A percentile compares a stretch with the other conserved stretches of the same genome.
These are phyloP conservation scores for Leptinotarsa juncta DNA, from an alignment of 2,888 invertebrate genomes.

Conservation along the genomic window DNA sequence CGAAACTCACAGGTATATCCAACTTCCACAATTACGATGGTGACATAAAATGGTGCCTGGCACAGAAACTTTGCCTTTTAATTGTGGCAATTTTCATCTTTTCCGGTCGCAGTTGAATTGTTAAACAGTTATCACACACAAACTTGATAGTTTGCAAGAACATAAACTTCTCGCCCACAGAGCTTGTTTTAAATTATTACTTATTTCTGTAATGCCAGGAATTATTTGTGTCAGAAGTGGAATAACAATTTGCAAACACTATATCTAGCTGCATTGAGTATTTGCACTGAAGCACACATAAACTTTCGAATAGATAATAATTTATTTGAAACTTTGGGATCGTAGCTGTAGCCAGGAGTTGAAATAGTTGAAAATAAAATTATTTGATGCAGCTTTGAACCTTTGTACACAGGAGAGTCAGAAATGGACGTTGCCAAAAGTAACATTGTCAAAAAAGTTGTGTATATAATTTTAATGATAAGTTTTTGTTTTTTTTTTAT, in stretches of 20 bases:
- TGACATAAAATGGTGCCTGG: constrained; percentile 40
- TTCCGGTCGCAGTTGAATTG: constrained; percentile 25
- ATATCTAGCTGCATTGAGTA: no score
- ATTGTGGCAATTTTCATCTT: constrained; percentile 36
- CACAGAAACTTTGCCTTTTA: constrained; percentile 40
- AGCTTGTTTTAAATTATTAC: constrained; percentile 5
- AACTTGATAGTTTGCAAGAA: constrained; percentile 24
- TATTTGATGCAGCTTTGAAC: no score
- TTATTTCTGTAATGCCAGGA: constrained; percentile 1
- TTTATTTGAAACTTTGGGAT: no score
- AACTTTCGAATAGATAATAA: no score
- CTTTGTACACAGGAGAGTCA: no score
- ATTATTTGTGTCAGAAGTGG: not conserved
- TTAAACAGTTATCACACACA: constrained; percentile 26
- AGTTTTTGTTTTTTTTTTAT: no score
- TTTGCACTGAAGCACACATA: no score
- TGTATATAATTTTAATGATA: no score
- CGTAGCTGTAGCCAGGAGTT: no score
- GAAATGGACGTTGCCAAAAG: no score
- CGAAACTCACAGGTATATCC: constrained; percentile 5
- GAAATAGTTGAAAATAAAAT: no score
- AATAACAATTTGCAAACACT: not conserved
- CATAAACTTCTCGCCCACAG: constrained; percentile 23
- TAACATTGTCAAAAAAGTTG: no score
- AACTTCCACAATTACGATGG: constrained; percentile 32